A percentile compares a stretch with the other conserved stretches of the same genome.
Evolutionary conservation across 2,888 invertebrate species (phyloP).

Genomic region (Lumbricus terrestris): DNA sequence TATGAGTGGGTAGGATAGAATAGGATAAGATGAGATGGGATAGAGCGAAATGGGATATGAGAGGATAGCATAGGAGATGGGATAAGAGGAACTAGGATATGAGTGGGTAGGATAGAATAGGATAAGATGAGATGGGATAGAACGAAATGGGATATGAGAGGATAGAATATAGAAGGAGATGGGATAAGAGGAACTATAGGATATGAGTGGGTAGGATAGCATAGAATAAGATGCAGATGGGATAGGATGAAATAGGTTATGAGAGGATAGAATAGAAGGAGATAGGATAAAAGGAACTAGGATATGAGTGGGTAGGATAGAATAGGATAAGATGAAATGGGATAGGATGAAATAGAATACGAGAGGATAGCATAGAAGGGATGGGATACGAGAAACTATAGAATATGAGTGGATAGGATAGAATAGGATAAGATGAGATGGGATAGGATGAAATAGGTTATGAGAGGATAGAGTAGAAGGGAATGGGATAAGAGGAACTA

Average conservation of each 20-base stretch:
- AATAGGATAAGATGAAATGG: not conserved
- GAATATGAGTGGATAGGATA: too few relatives aligned
- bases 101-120: not conserved
- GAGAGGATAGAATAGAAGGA: not conserved
- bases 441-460: too few relatives aligned
- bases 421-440: too few relatives aligned
- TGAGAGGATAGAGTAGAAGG: too few relatives aligned
- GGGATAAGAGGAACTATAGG: too few relatives aligned
- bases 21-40: not conserved
- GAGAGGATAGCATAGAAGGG: too few relatives aligned
- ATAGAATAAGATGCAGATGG: not conserved
- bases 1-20: not conserved
- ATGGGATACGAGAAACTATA: too few relatives aligned
- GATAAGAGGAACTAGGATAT: too few relatives aligned
- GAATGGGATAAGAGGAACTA: too few relatives aligned
- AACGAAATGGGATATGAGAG: not conserved
- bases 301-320: not conserved
- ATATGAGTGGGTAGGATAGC: too few relatives aligned
- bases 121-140: not conserved
- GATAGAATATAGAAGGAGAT: not conserved
- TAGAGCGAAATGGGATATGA: not conserved
- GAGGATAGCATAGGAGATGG: too few relatives aligned
- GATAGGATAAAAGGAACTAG: not conserved
- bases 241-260: too few relatives aligned
- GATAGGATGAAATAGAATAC: not conserved